Percentiles rank a stretch among this genome's conserved stretches.
Conservation (phyloP, 1,140 invertebrate species). For the Tenebrio molitor region DNA sequence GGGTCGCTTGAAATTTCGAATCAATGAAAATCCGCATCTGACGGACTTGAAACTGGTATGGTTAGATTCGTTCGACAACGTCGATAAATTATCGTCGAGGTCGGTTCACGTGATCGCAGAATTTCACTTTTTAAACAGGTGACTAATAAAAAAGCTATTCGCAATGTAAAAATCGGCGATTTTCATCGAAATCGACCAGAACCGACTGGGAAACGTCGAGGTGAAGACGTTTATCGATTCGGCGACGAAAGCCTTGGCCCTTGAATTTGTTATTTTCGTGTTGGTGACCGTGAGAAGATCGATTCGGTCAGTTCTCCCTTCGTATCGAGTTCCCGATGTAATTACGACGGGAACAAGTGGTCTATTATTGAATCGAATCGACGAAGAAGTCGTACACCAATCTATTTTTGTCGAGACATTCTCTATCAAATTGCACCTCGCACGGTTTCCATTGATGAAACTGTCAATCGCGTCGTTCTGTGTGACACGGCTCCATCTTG, state of each 20-base stretch:
- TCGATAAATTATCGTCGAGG: conserved; percentile 9
- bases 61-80: neutral
- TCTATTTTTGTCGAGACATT: neutral
- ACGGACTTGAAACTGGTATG: neutral
- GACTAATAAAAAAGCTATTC: conserved; percentile 17
- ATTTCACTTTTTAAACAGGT: conserved; percentile 32
- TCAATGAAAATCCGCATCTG: no score
- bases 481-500: no score
- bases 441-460: no score
- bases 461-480: no score
- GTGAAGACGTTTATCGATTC: no score
- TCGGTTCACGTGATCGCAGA: conserved; percentile 10
- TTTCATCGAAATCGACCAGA: neutral
- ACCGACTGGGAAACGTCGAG: neutral
- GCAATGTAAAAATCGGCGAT: neutral
- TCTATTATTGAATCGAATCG: neutral
- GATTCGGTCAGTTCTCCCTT: neutral
- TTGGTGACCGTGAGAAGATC: neutral
- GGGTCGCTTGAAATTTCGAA: no score
- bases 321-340: neutral
- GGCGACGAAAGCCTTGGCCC: neutral
- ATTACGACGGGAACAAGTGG: neutral
- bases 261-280: neutral
- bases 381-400: no score
- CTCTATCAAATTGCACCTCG: neutral